Evolutionary conservation across 2,113 vertebrate genomes (phyloP).

Genomic region (Piaya cayana): DNA sequence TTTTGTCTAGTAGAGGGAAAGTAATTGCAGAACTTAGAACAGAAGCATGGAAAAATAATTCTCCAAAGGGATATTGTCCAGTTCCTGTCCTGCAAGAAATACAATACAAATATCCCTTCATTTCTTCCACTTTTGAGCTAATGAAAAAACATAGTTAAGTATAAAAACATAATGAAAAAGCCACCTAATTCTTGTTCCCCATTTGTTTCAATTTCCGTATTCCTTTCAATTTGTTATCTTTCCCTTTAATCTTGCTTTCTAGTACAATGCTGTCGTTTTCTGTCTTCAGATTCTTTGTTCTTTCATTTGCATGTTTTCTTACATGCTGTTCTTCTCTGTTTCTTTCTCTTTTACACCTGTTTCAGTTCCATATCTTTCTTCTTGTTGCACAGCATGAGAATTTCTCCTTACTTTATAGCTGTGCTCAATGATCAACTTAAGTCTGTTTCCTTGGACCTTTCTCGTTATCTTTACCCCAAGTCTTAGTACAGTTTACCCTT

Average conservation of each 20-base stretch:
- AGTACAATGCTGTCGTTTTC: background rate
- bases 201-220: background rate
- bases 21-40: background rate
- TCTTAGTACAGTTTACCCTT: background rate
- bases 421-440: background rate
- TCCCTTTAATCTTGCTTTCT: background rate
- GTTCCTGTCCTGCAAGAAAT: background rate
- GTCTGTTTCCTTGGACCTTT: background rate
- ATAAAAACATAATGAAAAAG: rapidly evolving
- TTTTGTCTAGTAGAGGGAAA: background rate
- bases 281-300: background rate
- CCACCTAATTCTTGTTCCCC: background rate
- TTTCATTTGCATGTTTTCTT: background rate
- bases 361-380: background rate
- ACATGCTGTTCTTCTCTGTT: background rate
- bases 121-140: background rate
- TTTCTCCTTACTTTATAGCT: background rate
- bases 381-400: background rate
- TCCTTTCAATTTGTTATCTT: background rate
- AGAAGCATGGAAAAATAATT: background rate
- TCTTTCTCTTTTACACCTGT: background rate
- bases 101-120: background rate
- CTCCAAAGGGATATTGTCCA: background rate
- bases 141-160: background rate
- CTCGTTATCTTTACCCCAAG: background rate